phyloP scores from a whole-genome alignment of 2,888 invertebrate species.

The Bugula neritina region DNA sequence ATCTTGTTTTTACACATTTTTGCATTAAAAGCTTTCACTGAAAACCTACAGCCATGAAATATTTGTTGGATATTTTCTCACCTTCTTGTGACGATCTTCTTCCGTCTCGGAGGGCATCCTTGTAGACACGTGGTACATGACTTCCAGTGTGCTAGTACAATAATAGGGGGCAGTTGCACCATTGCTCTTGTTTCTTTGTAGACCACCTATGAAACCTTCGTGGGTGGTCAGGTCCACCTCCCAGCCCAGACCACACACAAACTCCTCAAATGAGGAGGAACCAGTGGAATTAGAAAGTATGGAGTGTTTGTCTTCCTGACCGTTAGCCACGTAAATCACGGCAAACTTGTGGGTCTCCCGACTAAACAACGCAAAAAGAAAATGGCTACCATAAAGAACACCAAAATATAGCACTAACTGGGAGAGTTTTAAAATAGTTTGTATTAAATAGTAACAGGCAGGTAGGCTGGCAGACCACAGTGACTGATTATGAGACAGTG shows the following conservation, averaged over 20 bases:
- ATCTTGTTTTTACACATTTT: too few species aligned
- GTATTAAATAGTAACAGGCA: too few species aligned
- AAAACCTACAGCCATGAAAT: too few species aligned
- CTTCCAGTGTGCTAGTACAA: constrained; percentile 86
- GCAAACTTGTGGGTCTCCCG: constrained; percentile 65
- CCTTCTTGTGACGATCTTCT: constrained; percentile 50
- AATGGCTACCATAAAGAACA: not conserved
- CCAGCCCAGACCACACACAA: constrained; percentile 65
- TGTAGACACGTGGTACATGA: constrained; percentile 95
- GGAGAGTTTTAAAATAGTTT: too few species aligned
- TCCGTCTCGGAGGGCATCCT: constrained; percentile 81
- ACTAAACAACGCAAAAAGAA: constrained; percentile 35
- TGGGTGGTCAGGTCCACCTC: constrained; percentile 87
- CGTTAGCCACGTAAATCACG: constrained; percentile 91
- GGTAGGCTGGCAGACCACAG: too few species aligned
- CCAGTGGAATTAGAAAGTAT: constrained; percentile 85
- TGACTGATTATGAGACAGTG: too few species aligned
- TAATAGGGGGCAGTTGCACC: constrained; percentile 90
- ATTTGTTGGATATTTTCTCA: constrained; percentile 31
- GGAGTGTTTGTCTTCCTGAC: constrained; percentile 92
- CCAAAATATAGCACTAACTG: not conserved
- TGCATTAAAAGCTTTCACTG: too few species aligned
- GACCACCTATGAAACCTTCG: constrained; percentile 87
- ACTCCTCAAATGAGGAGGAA: constrained; percentile 82
- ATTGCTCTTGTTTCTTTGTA: constrained; percentile 66